Percentiles rank a stretch among this genome's conserved stretches.
Evolutionary conservation across 35 echinoderm and acorn worm genomes (phyloP).

Genomic region (Amphiura filiformis): DNA sequence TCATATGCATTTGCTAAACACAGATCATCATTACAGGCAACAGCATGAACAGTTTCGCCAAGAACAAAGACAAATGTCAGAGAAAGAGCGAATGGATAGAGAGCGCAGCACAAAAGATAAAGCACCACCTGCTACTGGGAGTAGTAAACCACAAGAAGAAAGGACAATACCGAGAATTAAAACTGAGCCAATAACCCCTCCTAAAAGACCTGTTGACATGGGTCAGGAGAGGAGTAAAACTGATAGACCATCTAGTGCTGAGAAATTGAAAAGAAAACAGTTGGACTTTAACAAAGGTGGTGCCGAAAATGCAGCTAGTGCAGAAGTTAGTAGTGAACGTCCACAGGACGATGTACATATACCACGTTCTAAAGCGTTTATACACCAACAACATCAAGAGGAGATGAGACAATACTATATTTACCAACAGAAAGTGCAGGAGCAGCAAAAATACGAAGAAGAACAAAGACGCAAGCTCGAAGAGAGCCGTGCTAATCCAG

Average conservation of each 20-base stretch:
- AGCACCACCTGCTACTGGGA: background rate
- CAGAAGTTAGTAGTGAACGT: background rate
- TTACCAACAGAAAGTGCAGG: slow-evolving; percentile 54
- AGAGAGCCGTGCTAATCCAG: slow-evolving; percentile 13
- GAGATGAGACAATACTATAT: slow-evolving; percentile 67
- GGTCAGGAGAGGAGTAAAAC: slow-evolving; percentile 6
- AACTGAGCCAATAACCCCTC: slow-evolving; percentile 61
- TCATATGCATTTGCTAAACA: slow-evolving; percentile 51
- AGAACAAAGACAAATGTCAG: slow-evolving; percentile 44
- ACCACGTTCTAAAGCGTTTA: no score
- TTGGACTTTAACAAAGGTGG: slow-evolving; percentile 48
- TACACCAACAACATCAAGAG: slow-evolving; percentile 37
- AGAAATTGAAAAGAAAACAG: slow-evolving; percentile 40
- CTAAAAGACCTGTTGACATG: slow-evolving; percentile 19
- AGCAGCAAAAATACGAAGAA: slow-evolving; percentile 42
- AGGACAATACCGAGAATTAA: slow-evolving; percentile 43
- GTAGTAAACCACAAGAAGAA: slow-evolving; percentile 13
- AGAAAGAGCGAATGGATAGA: slow-evolving; percentile 30
- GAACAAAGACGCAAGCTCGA: slow-evolving; percentile 45
- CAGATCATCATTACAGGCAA: slow-evolving; percentile 63
- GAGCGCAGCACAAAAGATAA: slow-evolving; percentile 26
- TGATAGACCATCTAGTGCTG: slow-evolving; percentile 12
- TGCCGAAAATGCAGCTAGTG: background rate
- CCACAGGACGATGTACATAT: background rate
- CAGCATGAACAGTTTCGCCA: slow-evolving; percentile 55